Evolutionary conservation across 2,888 invertebrate species (phyloP).

Genomic region (Eristalinus aeneus): DNA sequence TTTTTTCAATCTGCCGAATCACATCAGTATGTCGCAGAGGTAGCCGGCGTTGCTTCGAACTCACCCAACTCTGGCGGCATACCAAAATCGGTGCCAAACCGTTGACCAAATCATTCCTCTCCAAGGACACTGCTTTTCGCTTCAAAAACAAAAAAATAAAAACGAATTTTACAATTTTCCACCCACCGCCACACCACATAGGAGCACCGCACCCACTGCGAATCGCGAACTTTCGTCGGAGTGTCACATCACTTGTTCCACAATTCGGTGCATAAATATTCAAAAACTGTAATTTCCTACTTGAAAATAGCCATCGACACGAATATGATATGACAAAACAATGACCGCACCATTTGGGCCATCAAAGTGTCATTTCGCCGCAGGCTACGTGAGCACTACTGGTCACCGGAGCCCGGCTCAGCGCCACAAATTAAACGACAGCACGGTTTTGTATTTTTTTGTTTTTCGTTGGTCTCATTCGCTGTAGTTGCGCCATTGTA

Average conservation of each 20-base stretch:
- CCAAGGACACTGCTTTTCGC: slow-evolving; percentile 12
- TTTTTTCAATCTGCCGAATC: background rate
- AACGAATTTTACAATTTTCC: slow-evolving; percentile 14
- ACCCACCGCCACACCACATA: background rate
- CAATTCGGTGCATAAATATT: slow-evolving; percentile 40
- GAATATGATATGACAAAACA: slow-evolving; percentile 41
- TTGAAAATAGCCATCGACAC: slow-evolving; percentile 34
- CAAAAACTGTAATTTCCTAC: slow-evolving; percentile 45
- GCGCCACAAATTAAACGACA: slow-evolving; percentile 18
- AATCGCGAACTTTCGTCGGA: slow-evolving; percentile 28
- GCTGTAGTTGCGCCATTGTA: slow-evolving; percentile 61
- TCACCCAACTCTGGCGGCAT: slow-evolving; percentile 1
- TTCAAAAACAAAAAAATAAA: too few species aligned
- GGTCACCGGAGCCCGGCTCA: background rate
- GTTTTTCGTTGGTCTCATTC: slow-evolving; percentile 9
- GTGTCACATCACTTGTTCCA: slow-evolving; percentile 25
- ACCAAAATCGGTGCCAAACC: slow-evolving; percentile 13
- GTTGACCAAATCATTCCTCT: background rate
- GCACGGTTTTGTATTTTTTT: background rate
- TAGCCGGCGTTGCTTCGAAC: background rate
- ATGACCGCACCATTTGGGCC: slow-evolving; percentile 23
- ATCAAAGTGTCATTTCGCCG: slow-evolving; percentile 34
- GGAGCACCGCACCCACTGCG: background rate
- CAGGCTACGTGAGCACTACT: background rate
- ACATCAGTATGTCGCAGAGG: background rate